Evolutionary conservation across 2,797 vertebrate genomes (phyloP).

Genomic region (Intellagama lesueurii): DNA sequence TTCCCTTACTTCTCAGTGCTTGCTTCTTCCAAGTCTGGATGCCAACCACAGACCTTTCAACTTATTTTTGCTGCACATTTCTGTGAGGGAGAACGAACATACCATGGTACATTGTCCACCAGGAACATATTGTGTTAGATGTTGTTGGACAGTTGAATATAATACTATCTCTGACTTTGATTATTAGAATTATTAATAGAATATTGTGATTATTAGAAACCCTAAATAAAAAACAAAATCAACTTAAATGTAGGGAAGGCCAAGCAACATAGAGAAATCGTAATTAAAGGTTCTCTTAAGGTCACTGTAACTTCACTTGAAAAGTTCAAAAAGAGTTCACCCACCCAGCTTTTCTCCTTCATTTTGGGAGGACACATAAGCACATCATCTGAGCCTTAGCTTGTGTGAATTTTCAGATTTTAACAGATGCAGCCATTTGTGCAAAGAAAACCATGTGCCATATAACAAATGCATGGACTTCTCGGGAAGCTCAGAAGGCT

Average conservation of each 20-base stretch:
- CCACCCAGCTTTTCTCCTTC: slow-evolving; percentile 14
- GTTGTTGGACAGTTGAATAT: too few species aligned
- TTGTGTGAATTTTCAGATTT: accelerated
- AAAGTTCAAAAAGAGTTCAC: slow-evolving; percentile 28
- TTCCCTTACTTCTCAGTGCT: too few species aligned
- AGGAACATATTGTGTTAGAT: too few species aligned
- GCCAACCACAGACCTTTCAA: background rate
- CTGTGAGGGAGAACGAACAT: too few species aligned
- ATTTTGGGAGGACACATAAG: accelerated
- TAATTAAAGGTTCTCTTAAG: background rate
- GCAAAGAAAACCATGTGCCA: background rate
- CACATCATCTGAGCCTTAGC: background rate
- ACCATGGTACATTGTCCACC: too few species aligned
- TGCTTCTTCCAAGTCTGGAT: background rate
- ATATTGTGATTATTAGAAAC: background rate
- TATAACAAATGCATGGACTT: accelerated
- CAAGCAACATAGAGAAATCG: accelerated
- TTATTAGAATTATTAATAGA: too few species aligned
- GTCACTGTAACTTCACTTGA: slow-evolving; percentile 10
- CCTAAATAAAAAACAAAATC: background rate
- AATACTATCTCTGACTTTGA: too few species aligned
- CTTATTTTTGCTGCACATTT: too few species aligned
- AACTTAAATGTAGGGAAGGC: background rate
- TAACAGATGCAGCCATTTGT: accelerated
- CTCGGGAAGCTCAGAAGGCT: accelerated